A percentile compares a stretch with the other conserved stretches of the same genome.
These are phyloP conservation scores for Germaria angustata DNA, from an alignment of 2,888 invertebrate genomes.

Conservation along the genomic window DNA sequence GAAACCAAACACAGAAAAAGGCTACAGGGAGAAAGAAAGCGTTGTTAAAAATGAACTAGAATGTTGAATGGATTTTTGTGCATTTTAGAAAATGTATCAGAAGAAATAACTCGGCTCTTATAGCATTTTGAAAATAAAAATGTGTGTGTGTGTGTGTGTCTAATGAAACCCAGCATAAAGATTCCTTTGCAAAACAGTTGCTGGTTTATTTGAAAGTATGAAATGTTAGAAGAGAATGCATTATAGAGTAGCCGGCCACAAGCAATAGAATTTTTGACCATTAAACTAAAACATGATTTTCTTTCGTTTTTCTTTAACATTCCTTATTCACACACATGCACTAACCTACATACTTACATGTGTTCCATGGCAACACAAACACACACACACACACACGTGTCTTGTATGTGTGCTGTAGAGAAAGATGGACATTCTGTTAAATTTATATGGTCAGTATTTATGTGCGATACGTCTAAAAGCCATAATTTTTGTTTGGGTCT, in stretches of 20 bases:
- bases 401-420: neutral
- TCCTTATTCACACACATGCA: constrained; percentile 1
- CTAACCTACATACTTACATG: neutral
- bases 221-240: constrained; percentile 16
- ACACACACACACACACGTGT: neutral
- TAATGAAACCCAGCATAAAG: constrained; percentile 3
- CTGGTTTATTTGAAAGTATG: constrained; percentile 4
- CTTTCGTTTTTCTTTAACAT: neutral
- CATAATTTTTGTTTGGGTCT: constrained; percentile 53
- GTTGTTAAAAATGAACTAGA: constrained; percentile 26
- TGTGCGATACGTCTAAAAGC: constrained; percentile 31
- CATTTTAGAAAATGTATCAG: constrained; percentile 32
- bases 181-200: neutral
- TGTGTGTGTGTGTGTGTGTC: neutral
- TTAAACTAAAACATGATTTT: constrained; percentile 60
- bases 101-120: constrained; percentile 16
- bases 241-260: constrained; percentile 45
- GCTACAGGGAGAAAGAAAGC: neutral
- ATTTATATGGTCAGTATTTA: constrained; percentile 34
- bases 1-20: neutral
- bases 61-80: neutral
- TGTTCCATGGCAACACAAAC: neutral
- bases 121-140: neutral
- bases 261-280: constrained; percentile 64
- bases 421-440: constrained; percentile 39